Evolutionary conservation across 2,113 vertebrate species (phyloP), one percentile per base, ranked within the genome.

Genomic region (Microcebus griseorufus): DNA sequence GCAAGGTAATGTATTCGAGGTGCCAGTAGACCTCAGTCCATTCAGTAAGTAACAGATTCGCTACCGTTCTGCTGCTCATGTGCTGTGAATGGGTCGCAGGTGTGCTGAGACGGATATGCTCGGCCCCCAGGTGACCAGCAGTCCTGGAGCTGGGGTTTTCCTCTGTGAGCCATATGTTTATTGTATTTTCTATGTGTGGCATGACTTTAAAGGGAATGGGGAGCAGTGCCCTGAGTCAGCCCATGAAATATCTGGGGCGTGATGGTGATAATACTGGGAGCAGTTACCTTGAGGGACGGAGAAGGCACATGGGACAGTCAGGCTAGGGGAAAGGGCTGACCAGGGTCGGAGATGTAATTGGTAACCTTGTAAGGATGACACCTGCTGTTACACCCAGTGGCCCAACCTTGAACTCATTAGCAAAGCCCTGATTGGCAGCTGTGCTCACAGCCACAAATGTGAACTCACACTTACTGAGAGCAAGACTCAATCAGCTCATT

Each of bases 341-440:
- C 29, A 67, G 32, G n/a, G 32, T 65, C 48, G 87, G 42, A 89
- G 39, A 34, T 13, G 9, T 39, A 73, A 87, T 25, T 67, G 58
- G 25, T 87, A 53, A 83, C 70, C 73, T 84, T 70, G 58, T 27
- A 79, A 81, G 37, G 65, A 84, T 64, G 78, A 91, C 84, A 51
- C 34, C 67, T 13, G 5, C n/a, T 81, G 37, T 18, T 73, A 85
- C 69, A 62, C 39, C 60, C 14, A 45, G 62, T 2, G 9, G 93
- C 53, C 64, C 48, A 76, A n/a, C 20, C 83, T 62, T 81, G 73
- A 95, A 72, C 75, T 97, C 83, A 72, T 76, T 96, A 84, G 45
- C 67, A 34, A 95, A 83, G 25, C 34, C 23, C 70, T 62, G 1
- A 0, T 87, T 60, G 86, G 67, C 95, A 83, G 32, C 45, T 60